A percentile compares a stretch with the other conserved stretches of the same genome.
Conservation (phyloP, 2,888 invertebrate genomes). For the Panopea generosa region DNA sequence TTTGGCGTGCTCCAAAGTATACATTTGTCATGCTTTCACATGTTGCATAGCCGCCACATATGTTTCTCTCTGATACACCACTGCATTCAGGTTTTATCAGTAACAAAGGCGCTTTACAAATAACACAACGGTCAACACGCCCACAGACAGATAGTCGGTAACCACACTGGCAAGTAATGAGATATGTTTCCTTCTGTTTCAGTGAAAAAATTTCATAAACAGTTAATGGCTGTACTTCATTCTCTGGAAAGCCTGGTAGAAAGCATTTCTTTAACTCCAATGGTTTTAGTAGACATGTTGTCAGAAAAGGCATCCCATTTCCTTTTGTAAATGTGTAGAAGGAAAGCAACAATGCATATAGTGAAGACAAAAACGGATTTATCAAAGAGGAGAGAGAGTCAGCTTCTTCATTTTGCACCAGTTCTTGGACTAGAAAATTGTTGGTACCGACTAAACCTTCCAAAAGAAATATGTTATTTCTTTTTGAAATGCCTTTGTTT, state of each 20-base stretch:
- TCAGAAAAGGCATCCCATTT: constrained; percentile 6
- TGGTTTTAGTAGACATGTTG: constrained; percentile 15
- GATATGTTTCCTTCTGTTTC: too few species aligned
- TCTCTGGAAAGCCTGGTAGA: constrained; percentile 23
- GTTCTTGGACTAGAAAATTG: constrained; percentile 20
- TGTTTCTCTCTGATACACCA: background rate
- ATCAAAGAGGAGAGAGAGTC: constrained; percentile 15
- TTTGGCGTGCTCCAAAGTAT: background rate
- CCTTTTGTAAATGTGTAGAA: background rate
- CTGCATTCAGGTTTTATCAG: too few species aligned
- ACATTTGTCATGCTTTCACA: background rate
- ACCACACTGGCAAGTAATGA: too few species aligned
- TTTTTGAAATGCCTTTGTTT: too few species aligned
- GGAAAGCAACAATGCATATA: background rate
- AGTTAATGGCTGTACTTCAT: background rate
- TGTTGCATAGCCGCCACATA: background rate
- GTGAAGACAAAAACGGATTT: constrained; percentile 22
- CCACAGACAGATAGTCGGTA: too few species aligned
- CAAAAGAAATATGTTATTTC: too few species aligned
- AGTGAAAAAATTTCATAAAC: too few species aligned
- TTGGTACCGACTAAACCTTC: constrained; percentile 19
- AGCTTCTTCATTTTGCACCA: constrained; percentile 24
- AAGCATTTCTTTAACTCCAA: background rate
- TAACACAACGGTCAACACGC: too few species aligned
- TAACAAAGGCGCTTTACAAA: too few species aligned